These are phyloP conservation scores for Upupa epops DNA, from an alignment of 2,113 vertebrate genomes.

Conservation along the genomic window DNA sequence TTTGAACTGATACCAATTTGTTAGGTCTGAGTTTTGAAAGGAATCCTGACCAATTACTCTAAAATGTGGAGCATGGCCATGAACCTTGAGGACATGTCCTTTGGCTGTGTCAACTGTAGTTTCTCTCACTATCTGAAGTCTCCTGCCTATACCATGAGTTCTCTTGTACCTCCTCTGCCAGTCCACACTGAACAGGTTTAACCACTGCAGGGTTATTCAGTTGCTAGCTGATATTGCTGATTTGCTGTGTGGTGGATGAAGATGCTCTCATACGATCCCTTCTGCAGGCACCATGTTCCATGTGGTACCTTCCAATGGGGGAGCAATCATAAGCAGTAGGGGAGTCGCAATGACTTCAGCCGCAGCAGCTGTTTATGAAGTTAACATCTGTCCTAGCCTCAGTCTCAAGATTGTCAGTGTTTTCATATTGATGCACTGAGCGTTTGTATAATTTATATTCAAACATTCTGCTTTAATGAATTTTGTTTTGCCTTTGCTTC, in stretches of 20 bases:
- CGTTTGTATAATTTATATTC: not conserved
- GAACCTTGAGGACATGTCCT: accelerated
- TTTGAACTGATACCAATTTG: not conserved
- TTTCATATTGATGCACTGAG: not conserved
- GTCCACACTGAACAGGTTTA: accelerated
- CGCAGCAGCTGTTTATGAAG: not conserved
- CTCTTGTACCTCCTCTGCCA: not conserved
- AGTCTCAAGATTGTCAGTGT: not conserved
- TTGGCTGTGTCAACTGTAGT: not conserved
- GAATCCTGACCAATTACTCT: accelerated
- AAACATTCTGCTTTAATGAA: not conserved
- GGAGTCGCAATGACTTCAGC: not conserved
- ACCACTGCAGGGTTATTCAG: not conserved
- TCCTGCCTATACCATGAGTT: not conserved
- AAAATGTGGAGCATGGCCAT: not conserved
- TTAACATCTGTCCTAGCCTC: constrained; percentile 21
- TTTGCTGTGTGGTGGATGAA: not conserved
- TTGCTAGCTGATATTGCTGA: not conserved
- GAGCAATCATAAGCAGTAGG: not conserved
- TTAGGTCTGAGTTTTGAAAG: not conserved
- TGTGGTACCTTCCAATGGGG: accelerated
- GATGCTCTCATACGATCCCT: not conserved
- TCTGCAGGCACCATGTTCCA: not conserved
- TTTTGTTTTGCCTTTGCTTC: not conserved
- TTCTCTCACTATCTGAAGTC: not conserved